Conservation (phyloP, 1,140 invertebrate genomes). For the Solen grandis region DNA sequence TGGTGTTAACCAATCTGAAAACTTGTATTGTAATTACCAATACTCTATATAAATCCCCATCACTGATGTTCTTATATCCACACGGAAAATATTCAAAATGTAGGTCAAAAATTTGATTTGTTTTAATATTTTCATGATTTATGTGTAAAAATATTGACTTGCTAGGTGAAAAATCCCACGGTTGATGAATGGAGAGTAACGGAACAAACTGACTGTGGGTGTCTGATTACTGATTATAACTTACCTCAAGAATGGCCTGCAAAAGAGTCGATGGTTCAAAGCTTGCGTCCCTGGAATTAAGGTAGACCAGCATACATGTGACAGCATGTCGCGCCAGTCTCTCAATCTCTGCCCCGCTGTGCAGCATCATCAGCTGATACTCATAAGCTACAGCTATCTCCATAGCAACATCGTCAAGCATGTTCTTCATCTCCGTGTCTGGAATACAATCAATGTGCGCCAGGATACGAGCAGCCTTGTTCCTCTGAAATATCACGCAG, state of each 20-base stretch:
- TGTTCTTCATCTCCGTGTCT: background rate
- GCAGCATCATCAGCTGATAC: slow-evolving; percentile 34
- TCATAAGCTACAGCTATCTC: slow-evolving; percentile 41
- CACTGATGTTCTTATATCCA: no score
- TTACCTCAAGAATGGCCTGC: slow-evolving; percentile 42
- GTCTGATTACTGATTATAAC: no score
- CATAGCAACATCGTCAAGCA: background rate
- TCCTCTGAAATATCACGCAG: slow-evolving; percentile 23
- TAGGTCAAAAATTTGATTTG: no score
- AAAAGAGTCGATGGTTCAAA: slow-evolving; percentile 14
- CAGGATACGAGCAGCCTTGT: slow-evolving; percentile 28
- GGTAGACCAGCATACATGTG: slow-evolving; percentile 21
- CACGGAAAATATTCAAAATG: no score
- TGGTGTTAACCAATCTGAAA: no score
- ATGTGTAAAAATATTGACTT: no score
- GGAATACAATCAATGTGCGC: slow-evolving; percentile 35
- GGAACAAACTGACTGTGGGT: no score
- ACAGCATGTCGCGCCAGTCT: slow-evolving; percentile 35
- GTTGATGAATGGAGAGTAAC: no score
- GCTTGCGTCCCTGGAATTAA: slow-evolving; percentile 33
- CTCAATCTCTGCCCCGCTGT: slow-evolving; percentile 3
- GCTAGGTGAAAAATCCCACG: no score
- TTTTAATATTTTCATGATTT: no score
- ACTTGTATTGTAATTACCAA: no score
- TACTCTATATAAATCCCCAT: no score